Percentiles rank a stretch among this genome's conserved stretches.
phyloP scores from a whole-genome alignment of 2,113 vertebrate species.

The Hassar affinis region DNA sequence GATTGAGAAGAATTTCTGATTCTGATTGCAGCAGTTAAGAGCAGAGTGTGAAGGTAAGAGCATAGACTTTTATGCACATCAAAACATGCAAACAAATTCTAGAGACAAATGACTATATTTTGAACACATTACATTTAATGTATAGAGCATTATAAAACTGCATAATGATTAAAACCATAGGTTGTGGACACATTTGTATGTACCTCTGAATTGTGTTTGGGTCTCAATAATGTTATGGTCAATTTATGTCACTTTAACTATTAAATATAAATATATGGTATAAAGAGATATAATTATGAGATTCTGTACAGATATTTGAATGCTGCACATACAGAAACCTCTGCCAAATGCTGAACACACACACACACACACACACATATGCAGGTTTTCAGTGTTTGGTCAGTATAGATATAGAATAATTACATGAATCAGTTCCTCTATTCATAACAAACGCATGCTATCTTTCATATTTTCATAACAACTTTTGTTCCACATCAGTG shows the following conservation, averaged over 20 bases:
- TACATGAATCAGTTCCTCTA: neutral
- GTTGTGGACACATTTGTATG: neutral
- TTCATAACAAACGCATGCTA: neutral
- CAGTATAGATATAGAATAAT: neutral
- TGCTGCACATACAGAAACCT: neutral
- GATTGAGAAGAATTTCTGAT: too few relatives aligned
- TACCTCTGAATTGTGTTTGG: too few relatives aligned
- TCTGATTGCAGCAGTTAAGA: too few relatives aligned
- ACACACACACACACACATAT: neutral
- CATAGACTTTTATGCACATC: too few relatives aligned
- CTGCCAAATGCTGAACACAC: neutral
- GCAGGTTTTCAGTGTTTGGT: neutral
- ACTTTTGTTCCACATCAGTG: neutral
- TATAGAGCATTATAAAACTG: neutral
- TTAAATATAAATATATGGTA: neutral
- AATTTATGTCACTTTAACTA: too few relatives aligned
- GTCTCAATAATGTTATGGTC: too few relatives aligned
- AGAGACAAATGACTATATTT: neutral
- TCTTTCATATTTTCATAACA: neutral
- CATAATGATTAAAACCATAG: neutral
- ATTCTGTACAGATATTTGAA: neutral
- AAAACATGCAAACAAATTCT: neutral
- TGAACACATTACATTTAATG: neutral
- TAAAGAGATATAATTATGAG: neutral
- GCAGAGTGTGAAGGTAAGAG: too few relatives aligned